phyloP scores from a whole-genome alignment of 1,140 invertebrate genomes.

The Neodiprion lecontei region DNA sequence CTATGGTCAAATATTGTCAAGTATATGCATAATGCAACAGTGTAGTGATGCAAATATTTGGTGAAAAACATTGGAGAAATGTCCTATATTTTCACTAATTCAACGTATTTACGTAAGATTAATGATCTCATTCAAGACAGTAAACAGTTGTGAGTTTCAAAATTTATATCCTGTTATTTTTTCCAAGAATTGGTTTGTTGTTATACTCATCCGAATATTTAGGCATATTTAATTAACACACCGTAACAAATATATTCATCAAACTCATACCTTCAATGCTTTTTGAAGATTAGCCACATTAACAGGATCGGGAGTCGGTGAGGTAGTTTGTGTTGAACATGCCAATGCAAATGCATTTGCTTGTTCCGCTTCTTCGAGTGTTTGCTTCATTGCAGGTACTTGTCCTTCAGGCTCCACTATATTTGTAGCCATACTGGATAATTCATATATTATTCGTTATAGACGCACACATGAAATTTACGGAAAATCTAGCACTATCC shows the following conservation, averaged over 20 bases:
- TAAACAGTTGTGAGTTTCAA: constrained; percentile 8
- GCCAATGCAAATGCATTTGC: constrained; percentile 54
- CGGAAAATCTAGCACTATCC: too few relatives aligned
- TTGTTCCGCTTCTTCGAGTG: constrained; percentile 56
- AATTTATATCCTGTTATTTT: background rate
- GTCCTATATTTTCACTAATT: too few relatives aligned
- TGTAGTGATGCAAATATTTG: background rate
- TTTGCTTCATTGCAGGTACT: constrained; percentile 48
- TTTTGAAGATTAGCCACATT: constrained; percentile 49
- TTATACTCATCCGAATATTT: background rate
- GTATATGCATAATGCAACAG: too few relatives aligned
- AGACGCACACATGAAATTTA: too few relatives aligned
- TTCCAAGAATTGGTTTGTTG: constrained; percentile 10
- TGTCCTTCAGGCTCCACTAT: constrained; percentile 52
- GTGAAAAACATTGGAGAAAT: constrained; percentile 17
- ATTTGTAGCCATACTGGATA: constrained; percentile 39
- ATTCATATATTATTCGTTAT: too few relatives aligned
- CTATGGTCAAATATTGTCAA: constrained; percentile 27
- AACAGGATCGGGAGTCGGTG: constrained; percentile 46
- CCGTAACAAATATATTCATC: background rate
- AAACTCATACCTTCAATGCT: constrained; percentile 47
- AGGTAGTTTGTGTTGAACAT: constrained; percentile 50
- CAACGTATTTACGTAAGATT: too few relatives aligned
- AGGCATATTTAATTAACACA: background rate
- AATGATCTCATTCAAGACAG: too few relatives aligned